phyloP scores from a whole-genome alignment of 2,888 invertebrate genomes.

The Entomobrya proxima region DNA sequence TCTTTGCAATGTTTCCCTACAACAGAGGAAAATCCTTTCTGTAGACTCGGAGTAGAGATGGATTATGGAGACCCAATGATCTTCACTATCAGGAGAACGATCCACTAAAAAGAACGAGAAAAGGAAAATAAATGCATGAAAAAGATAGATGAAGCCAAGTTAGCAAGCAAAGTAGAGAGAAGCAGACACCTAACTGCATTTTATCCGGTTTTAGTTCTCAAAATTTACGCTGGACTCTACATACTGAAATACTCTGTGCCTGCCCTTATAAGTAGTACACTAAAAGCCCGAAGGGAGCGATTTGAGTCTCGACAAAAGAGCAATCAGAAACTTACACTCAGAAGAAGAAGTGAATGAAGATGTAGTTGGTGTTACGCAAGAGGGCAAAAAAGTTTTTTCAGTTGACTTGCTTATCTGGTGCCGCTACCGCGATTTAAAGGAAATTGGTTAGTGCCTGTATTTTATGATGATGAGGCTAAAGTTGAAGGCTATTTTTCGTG shows the following conservation, averaged over 20 bases:
- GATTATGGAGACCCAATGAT: background rate
- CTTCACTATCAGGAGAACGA: background rate
- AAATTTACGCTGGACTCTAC: conserved; percentile 49
- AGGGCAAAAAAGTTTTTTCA: conserved; percentile 38
- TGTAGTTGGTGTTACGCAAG: background rate
- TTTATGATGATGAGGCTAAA: no score
- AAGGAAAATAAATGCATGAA: background rate
- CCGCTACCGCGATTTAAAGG: no score
- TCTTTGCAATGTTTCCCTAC: background rate
- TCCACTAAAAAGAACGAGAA: background rate
- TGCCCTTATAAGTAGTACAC: no score
- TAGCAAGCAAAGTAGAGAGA: background rate
- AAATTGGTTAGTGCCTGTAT: no score
- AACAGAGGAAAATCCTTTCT: background rate
- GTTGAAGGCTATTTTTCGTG: no score
- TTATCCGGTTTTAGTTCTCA: conserved; percentile 44
- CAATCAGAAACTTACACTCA: conserved; percentile 50
- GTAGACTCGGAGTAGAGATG: background rate
- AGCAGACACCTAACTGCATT: conserved; percentile 25
- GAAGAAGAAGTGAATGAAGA: background rate
- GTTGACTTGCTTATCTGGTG: conserved; percentile 55
- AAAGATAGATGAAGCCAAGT: background rate
- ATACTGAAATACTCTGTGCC: no score
- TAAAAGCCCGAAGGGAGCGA: conserved; percentile 66
- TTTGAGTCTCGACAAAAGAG: conserved; percentile 61